These are phyloP conservation scores for Drosophila formosana DNA, from an alignment of 2,888 invertebrate species.

Conservation along the genomic window DNA sequence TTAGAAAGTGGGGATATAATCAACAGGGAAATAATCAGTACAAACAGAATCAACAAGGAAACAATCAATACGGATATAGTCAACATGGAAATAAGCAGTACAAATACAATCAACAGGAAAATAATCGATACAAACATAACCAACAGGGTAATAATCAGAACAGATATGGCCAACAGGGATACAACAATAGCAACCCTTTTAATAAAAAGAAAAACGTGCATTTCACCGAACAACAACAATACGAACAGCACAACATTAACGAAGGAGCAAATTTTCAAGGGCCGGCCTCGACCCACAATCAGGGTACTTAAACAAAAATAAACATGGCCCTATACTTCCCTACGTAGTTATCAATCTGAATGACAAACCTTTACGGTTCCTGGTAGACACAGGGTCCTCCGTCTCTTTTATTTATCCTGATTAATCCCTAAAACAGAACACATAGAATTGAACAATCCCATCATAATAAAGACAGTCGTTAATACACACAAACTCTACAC, in stretches of 20 bases:
- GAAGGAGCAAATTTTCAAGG: conserved; percentile 10
- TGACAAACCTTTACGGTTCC: conserved; percentile 1
- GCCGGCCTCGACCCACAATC: conserved; percentile 5
- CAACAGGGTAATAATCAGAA: neutral
- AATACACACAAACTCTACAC: conserved; percentile 4
- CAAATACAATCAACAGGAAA: neutral
- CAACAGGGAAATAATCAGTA: neutral
- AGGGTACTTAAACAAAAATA: conserved; percentile 7
- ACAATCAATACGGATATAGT: neutral
- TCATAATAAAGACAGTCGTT: neutral
- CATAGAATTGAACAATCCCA: neutral
- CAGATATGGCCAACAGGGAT: neutral
- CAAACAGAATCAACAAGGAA: neutral
- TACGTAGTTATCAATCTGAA: neutral
- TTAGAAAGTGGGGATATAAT: neutral
- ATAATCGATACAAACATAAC: neutral
- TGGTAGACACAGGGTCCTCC: no score
- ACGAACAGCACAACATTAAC: conserved; percentile 4
- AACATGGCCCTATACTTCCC: neutral
- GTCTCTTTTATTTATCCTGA: conserved; percentile 5
- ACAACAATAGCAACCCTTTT: no score
- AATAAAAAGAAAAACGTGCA: no score
- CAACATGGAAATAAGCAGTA: no score
- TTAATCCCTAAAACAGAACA: neutral
- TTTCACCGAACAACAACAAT: neutral